Evolutionary conservation across 2,113 vertebrate species (phyloP).

Genomic region (Eolophus roseicapilla): DNA sequence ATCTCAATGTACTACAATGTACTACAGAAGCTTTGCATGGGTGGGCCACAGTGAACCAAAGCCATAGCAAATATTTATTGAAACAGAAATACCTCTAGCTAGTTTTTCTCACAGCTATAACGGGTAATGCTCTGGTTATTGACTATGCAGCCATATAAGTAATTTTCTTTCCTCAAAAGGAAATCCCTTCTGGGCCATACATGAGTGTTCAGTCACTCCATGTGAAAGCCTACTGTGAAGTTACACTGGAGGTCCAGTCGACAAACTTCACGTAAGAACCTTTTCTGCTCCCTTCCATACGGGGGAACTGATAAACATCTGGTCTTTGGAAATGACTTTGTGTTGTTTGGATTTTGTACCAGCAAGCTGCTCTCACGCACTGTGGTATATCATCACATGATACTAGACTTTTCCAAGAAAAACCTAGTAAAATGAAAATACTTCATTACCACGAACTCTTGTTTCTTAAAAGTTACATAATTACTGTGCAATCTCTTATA

Average conservation of each 20-base stretch:
- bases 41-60: neutral
- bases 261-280: neutral
- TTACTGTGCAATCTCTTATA: conserved; percentile 33
- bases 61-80: neutral
- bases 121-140: neutral
- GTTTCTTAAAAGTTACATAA: conserved; percentile 52
- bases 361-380: conserved; percentile 31
- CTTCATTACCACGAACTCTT: conserved; percentile 40
- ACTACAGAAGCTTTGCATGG: neutral
- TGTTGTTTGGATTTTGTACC: conserved; percentile 40
- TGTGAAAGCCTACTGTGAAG: neutral
- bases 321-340: conserved; percentile 42
- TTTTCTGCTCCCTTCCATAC: neutral
- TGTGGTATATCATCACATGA: conserved; percentile 45
- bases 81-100: neutral
- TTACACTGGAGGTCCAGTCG: neutral
- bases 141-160: neutral
- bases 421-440: conserved; percentile 67
- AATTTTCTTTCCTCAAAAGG: neutral
- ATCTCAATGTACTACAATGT: neutral
- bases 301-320: conserved; percentile 31
- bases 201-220: neutral
- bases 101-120: neutral
- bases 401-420: conserved; percentile 62
- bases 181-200: neutral